Percentiles rank a stretch among this genome's conserved stretches.
Conservation (phyloP, 2,797 vertebrate species). For the Crypturellus tataupa region DNA sequence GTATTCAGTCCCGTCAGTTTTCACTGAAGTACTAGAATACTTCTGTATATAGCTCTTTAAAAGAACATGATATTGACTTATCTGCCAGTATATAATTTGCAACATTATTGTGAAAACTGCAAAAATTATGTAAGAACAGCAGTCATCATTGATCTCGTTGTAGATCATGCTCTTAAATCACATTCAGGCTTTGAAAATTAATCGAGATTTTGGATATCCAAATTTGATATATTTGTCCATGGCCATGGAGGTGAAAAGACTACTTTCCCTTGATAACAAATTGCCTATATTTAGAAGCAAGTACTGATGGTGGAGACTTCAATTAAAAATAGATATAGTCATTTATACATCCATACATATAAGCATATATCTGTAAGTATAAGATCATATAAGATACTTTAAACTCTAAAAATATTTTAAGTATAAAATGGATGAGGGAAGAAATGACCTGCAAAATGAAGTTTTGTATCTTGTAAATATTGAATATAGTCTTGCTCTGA, state of each 20-base stretch:
- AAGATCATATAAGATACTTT: not conserved
- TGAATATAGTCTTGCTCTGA: not conserved
- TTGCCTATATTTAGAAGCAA: not conserved
- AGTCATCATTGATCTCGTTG: not conserved
- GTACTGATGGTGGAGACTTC: not conserved
- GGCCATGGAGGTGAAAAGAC: not conserved
- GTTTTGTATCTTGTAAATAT: not conserved
- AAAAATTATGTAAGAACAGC: not conserved
- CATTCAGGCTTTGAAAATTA: constrained; percentile 19
- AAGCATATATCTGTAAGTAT: not conserved
- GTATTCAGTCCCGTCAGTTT: not conserved
- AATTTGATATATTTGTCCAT: not conserved
- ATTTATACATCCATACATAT: not conserved
- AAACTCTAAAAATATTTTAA: not conserved
- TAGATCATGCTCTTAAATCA: not conserved
- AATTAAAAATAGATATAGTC: not conserved
- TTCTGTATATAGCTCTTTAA: not conserved
- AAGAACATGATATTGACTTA: not conserved
- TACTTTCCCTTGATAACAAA: not conserved
- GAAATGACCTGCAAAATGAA: not conserved
- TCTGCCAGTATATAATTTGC: not conserved
- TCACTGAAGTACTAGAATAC: not conserved
- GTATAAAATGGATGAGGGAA: not conserved
- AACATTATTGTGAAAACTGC: not conserved
- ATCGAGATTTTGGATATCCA: not conserved